A percentile compares a stretch with the other conserved stretches of the same genome.
phyloP scores from a whole-genome alignment of 2,113 vertebrate genomes.

The Corythaeola cristata region DNA sequence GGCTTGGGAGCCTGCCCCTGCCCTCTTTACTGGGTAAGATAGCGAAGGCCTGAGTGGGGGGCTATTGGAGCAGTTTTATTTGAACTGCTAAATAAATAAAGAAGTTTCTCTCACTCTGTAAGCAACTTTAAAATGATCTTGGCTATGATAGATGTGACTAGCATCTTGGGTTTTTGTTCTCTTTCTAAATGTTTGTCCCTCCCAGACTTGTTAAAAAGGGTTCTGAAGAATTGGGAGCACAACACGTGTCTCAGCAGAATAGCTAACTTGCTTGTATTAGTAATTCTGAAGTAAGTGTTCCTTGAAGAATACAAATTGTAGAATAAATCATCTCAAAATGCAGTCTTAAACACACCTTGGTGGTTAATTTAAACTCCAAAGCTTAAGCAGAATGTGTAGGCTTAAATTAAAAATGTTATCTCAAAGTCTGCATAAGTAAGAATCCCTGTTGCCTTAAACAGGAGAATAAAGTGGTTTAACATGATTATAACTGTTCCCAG shows the following conservation, averaged over 20 bases:
- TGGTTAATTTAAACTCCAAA: not conserved
- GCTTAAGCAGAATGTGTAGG: not conserved
- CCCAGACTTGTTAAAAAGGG: not conserved
- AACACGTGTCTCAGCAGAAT: not conserved
- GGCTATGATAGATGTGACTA: not conserved
- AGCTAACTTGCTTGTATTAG: not conserved
- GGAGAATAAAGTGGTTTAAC: not conserved
- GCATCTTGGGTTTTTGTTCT: not conserved
- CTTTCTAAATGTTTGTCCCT: not conserved
- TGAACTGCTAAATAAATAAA: not conserved
- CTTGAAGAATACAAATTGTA: not conserved
- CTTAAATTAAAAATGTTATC: not conserved
- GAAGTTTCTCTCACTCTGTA: not conserved
- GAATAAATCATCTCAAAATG: not conserved
- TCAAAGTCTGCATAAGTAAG: not conserved
- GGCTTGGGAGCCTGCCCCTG: not conserved
- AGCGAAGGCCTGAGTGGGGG: rapidly evolving
- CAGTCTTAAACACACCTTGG: not conserved
- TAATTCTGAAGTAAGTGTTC: not conserved
- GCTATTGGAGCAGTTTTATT: not conserved
- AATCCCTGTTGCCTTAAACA: not conserved
- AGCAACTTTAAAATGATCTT: not conserved
- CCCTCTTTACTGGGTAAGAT: too few species aligned
- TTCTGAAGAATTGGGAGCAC: not conserved
- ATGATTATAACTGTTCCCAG: not conserved